Base-by-base conservation (phyloP, 2,113 vertebrate species). In the Talpa occidentalis region DNA sequence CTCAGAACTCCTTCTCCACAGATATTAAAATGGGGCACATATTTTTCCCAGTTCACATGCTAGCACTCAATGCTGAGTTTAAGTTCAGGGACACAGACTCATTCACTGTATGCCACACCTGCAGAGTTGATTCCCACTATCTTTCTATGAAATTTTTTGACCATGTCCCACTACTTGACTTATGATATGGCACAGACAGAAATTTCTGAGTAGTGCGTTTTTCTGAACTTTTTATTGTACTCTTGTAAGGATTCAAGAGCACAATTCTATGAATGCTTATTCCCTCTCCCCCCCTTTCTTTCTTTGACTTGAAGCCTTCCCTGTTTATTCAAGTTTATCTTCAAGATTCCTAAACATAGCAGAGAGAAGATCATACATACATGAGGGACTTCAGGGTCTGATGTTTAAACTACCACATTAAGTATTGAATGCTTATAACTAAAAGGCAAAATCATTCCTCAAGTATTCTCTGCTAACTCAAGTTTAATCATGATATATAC, bases 401-500 rank as follows among this genome's bases (percentile, higher is more conserved):
- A 44, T 73, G 74, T 47, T 93, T 78, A 64, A 60, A n/a, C 11
- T 70, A 82, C 3, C 6, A 67, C 2, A 52, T 12, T 12, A 91
- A 85, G 2, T 17, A 80, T 1, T 52, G 35, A 10, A 69, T 62
- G 42, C 1, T 35, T 76, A 3, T 47, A 83, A 37, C 17, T 73
- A 14, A 64, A 93, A 96, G 90, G 17, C 6, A 70, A 95, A 93
- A 94, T 44, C 85, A 85, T 79, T 22, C 4, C 79, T 85, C 59
- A 69, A 69, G 10, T 49, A 6, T 24, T 60, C 9, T 66, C 26
- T 80, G 26, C 32, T 64, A 47, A 66, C 70, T 35, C 22, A 85
- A 44, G 7, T 28, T 77, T 77, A 62, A 35, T 47, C 26, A 59
- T 52, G 32, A 28, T 3, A 47, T 12, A 70, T 59, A 37, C 9